phyloP scores from a whole-genome alignment of 2,797 vertebrate genomes.

The Dromococcyx pavoninus region DNA sequence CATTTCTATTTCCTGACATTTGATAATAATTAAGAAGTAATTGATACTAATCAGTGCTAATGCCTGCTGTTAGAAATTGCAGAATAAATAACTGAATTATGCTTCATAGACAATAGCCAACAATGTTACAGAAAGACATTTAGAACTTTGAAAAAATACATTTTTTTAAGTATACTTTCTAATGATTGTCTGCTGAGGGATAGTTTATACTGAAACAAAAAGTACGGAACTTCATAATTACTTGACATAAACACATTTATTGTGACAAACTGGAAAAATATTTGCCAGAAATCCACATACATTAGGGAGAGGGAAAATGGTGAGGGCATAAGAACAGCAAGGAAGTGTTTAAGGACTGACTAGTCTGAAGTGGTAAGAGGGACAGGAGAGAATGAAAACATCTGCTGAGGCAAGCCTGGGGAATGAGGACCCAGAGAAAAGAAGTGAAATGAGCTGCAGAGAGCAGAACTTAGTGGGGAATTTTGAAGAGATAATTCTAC shows the following conservation, averaged over 20 bases:
- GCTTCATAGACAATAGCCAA: background rate
- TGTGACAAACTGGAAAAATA: background rate
- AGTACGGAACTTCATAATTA: background rate
- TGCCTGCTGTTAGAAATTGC: background rate
- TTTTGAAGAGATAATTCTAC: background rate
- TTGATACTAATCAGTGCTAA: constrained; percentile 21
- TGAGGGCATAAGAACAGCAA: background rate
- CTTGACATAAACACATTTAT: background rate
- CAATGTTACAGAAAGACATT: background rate
- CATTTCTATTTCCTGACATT: background rate
- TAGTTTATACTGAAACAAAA: background rate
- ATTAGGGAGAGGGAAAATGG: background rate
- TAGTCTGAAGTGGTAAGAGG: background rate
- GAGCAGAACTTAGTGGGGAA: background rate
- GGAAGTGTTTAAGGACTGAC: background rate
- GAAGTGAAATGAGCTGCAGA: background rate
- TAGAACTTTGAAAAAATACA: background rate
- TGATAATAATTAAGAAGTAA: constrained; percentile 3
- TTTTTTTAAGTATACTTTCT: background rate
- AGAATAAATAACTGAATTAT: background rate
- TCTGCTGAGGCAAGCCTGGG: background rate
- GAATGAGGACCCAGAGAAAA: background rate
- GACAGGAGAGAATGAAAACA: background rate
- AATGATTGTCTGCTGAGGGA: background rate
- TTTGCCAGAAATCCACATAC: background rate